phyloP scores from a whole-genome alignment of 2,797 vertebrate species.

The Petrocephalus schoutedeni region DNA sequence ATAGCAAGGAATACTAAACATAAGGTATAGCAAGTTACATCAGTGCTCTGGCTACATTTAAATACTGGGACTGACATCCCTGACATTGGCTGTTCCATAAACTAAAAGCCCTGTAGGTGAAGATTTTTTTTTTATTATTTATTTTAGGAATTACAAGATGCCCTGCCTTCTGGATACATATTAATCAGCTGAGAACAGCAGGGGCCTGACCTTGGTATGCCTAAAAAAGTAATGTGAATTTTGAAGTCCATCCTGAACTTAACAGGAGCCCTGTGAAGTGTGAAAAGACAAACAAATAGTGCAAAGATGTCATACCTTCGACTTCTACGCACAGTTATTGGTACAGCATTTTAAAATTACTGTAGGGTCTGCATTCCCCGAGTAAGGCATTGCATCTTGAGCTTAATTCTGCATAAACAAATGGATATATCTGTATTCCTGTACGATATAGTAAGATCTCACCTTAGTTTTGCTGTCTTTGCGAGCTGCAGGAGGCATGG shows the following conservation, averaged over 20 bases:
- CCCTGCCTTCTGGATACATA: conserved; percentile 10
- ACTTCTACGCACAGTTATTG: neutral
- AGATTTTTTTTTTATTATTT: neutral
- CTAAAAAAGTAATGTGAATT: neutral
- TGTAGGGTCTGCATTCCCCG: neutral
- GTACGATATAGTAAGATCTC: neutral
- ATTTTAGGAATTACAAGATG: conserved; percentile 6
- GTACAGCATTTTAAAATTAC: neutral
- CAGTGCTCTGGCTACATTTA: neutral
- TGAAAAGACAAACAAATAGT: neutral
- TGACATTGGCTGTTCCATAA: conserved; percentile 5
- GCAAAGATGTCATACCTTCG: neutral
- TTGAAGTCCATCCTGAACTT: neutral
- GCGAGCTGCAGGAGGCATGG: neutral
- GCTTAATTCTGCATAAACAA: neutral
- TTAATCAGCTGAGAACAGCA: conserved; percentile 11
- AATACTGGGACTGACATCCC: neutral
- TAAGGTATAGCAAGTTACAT: neutral
- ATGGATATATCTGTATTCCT: neutral
- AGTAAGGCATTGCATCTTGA: neutral
- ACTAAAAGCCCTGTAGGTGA: neutral
- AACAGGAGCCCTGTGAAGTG: neutral
- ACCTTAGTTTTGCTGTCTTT: neutral
- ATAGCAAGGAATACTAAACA: neutral
- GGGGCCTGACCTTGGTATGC: neutral